These are phyloP conservation scores for Drosophila takahashii DNA, from an alignment of 1,140 invertebrate species.

Conservation along the genomic window DNA sequence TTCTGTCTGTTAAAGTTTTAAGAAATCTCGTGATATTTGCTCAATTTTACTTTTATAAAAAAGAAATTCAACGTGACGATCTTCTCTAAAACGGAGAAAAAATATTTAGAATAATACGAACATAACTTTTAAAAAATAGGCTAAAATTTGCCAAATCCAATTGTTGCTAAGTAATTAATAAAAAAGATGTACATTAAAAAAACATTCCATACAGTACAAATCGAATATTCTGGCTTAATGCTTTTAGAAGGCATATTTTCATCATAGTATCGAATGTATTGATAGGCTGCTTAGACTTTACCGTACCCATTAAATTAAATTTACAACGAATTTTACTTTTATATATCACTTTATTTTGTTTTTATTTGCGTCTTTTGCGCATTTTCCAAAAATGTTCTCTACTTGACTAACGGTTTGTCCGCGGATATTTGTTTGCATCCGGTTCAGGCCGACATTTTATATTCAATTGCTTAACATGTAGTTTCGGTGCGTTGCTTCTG, in stretches of 20 bases:
- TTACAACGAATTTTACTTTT: slow-evolving; percentile 7
- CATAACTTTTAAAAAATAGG: no score
- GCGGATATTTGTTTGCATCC: slow-evolving; percentile 49
- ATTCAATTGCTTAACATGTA: slow-evolving; percentile 66
- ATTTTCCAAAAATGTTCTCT: slow-evolving; percentile 75
- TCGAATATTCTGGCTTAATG: background rate
- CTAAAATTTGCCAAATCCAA: no score
- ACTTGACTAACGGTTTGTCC: slow-evolving; percentile 70
- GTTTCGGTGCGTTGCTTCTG: slow-evolving; percentile 48
- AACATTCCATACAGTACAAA: background rate
- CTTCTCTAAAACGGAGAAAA: no score
- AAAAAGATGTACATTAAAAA: background rate
- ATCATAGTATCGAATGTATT: background rate
- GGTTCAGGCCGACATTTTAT: slow-evolving; percentile 34
- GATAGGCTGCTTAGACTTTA: background rate
- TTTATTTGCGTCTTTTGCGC: slow-evolving; percentile 38
- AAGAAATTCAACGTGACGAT: no score
- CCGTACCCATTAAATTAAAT: background rate
- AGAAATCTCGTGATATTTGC: no score
- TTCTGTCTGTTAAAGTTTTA: no score
- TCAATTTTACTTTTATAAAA: no score
- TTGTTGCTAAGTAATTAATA: no score
- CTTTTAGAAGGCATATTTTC: background rate
- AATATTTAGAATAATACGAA: no score
- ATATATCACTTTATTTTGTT: slow-evolving; percentile 73